Percentiles rank a stretch among this genome's conserved stretches.
phyloP scores from a whole-genome alignment of 2,888 invertebrate genomes.

The Caradrina kadenii region DNA sequence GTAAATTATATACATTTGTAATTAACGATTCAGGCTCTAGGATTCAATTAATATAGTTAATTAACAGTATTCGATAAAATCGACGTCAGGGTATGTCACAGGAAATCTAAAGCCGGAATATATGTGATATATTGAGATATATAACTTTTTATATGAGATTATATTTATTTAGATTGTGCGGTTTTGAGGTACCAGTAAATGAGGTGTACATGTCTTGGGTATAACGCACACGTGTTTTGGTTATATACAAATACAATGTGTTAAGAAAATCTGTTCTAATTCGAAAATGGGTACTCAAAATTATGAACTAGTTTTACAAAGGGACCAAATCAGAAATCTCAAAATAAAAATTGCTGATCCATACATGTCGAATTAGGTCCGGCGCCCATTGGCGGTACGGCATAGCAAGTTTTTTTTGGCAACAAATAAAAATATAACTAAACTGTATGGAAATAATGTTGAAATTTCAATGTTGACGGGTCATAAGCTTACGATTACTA shows the following conservation, averaged over 20 bases:
- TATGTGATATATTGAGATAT: background rate
- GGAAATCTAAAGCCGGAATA: conserved; percentile 28
- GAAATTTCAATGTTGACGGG: too few species aligned
- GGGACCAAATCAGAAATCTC: too few species aligned
- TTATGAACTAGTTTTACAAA: too few species aligned
- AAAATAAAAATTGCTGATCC: too few species aligned
- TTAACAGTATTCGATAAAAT: conserved; percentile 33
- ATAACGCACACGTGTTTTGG: conserved; percentile 21
- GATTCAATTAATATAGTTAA: conserved; percentile 5
- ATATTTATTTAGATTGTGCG: conserved; percentile 38
- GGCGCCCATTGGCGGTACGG: too few species aligned
- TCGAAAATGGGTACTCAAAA: too few species aligned
- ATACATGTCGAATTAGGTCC: too few species aligned
- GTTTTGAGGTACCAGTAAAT: conserved; percentile 29
- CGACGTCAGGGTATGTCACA: conserved; percentile 42
- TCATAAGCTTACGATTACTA: too few species aligned
- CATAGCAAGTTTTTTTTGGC: too few species aligned
- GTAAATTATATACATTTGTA: background rate
- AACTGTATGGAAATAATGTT: too few species aligned
- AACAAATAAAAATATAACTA: too few species aligned
- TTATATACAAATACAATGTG: conserved; percentile 8
- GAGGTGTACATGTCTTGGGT: conserved; percentile 43
- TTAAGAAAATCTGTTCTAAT: too few species aligned
- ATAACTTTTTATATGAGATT: conserved; percentile 5
- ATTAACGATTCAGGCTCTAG: conserved; percentile 2